Evolutionary conservation across 2,888 invertebrate genomes (phyloP), one percentile per base, ranked within the genome.

Genomic region (Beris chalybata): DNA sequence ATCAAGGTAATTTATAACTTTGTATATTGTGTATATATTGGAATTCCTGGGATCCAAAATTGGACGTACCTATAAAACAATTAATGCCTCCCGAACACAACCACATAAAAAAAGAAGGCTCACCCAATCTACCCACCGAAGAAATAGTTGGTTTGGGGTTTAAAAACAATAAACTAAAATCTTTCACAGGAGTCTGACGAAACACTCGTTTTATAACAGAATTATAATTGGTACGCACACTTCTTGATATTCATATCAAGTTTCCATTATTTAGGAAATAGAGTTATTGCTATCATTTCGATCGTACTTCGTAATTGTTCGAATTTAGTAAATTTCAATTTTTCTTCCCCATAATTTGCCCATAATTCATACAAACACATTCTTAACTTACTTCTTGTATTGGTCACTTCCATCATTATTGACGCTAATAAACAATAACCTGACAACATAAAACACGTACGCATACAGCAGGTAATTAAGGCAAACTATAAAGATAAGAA

Each of bases 1-100:
- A 91, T 55, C 91, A 90, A 82, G 86, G 86, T 86, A 70, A 78
- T 22, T 22, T 22, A 22, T 22, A 22, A 22, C 22, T 22, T n/a
- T n/a, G n/a, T n/a, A n/a, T n/a, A n/a, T n/a, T n/a, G n/a, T n/a
- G n/a, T n/a, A n/a, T n/a, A n/a, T n/a, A n/a, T n/a, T n/a, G n/a
- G n/a, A n/a, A n/a, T n/a, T n/a, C n/a, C n/a, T n/a, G n/a, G n/a
- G n/a, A n/a, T n/a, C n/a, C n/a, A n/a, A n/a, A n/a, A n/a, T n/a
- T n/a, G n/a, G n/a, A n/a, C n/a, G n/a, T n/a, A n/a, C n/a, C n/a
- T n/a, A n/a, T n/a, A n/a, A n/a, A n/a, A n/a, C n/a, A n/a, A n/a
- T n/a, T n/a, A n/a, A n/a, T n/a, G n/a, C n/a, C n/a, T n/a, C 22
- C 22, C 22, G 22, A 1, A 22, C 3, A 22, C 22, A 22, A 22